Base-by-base conservation (phyloP, 23 tunicate genomes). In the Styela plicata region DNA sequence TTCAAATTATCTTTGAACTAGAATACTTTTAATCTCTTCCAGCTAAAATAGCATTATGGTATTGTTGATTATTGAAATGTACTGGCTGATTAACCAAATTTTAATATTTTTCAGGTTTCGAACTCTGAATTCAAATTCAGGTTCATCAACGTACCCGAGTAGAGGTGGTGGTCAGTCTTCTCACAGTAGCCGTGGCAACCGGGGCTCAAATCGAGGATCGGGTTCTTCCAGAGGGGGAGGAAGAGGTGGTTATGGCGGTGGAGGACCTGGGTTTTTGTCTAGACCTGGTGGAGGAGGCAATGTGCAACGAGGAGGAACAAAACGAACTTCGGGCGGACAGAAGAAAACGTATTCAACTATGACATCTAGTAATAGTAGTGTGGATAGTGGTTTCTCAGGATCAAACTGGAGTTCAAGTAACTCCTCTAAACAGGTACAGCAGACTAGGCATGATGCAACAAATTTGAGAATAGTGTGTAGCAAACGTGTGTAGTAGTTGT, bases 241-340 rank as follows among this genome's bases (percentile, higher is more conserved):
- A 53, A 70, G 68, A 34, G 79, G 85, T 13, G n/a, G n/a, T n/a
- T n/a, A n/a, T n/a, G 52, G 78, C 23, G 85, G 87, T 10, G 74
- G 61, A 3, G 69, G 83, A 3, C 82, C 82, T 19, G 88, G 88
- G 30, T 75, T 75, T 33, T 52, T 74, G 2, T 44, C 74, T 52
- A 64, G 64, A 0, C 66, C 67, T 53, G 33, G 37, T 18, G 52
- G 81, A 18, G 33, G 71, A 29, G 31, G n/a, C 22, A 77, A 63
- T 25, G 62, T 22, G 3, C 34, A 31, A 32, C 62, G 87, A 24
- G 73, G 81, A 23, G 73, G 69, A 2, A 74, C 80, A 3, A 74
- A 63, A 74, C 63, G 77, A 66, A 69, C 81, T 7, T 37, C 2
- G 18, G 81, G 65, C 22, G 81, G 81, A 28, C 81, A 53, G 27